phyloP scores from a whole-genome alignment of 37 sponge, comb jelly and placozoan genomes.

The Crambe crambe region DNA sequence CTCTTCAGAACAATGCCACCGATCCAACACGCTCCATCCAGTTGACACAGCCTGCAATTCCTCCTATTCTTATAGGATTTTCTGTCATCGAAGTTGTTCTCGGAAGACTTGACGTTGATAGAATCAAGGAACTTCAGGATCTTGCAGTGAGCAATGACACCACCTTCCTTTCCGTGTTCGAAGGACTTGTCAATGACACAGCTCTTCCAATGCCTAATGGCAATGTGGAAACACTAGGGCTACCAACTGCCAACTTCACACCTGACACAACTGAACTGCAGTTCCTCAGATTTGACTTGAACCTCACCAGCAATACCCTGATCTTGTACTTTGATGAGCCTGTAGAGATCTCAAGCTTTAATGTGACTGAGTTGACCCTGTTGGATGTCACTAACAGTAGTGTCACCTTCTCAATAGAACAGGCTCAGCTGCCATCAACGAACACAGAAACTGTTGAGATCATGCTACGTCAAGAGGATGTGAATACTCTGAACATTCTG shows the following conservation, averaged over 20 bases:
- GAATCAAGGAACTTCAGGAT: constrained; percentile 66
- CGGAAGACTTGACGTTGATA: constrained; percentile 48
- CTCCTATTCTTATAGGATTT: constrained; percentile 18
- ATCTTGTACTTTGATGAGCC: constrained; percentile 85
- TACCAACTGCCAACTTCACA: constrained; percentile 47
- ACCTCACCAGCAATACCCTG: constrained; percentile 68
- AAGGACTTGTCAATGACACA: constrained; percentile 59
- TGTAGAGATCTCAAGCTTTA: constrained; percentile 59
- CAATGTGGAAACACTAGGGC: constrained; percentile 9
- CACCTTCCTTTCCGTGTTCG: constrained; percentile 61
- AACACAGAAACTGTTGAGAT: constrained; percentile 57
- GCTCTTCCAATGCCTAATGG: constrained; percentile 32
- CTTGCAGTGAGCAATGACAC: constrained; percentile 66
- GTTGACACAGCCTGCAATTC: constrained; percentile 7
- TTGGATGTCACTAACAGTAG: constrained; percentile 38
- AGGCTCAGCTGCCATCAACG: constrained; percentile 8
- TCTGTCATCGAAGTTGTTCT: constrained; percentile 45
- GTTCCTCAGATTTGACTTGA: constrained; percentile 61
- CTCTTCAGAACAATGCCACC: constrained; percentile 18
- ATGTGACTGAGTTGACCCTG: constrained; percentile 67
- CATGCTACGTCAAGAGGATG: constrained; percentile 54
- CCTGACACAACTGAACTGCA: constrained; percentile 56
- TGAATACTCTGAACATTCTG: constrained; percentile 72
- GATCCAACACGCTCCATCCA: constrained; percentile 21
- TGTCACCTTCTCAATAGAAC: constrained; percentile 31